Evolutionary conservation across 1,140 invertebrate species (phyloP), one percentile per base, ranked within the genome.

Genomic region (Macrobrachium nipponense): DNA sequence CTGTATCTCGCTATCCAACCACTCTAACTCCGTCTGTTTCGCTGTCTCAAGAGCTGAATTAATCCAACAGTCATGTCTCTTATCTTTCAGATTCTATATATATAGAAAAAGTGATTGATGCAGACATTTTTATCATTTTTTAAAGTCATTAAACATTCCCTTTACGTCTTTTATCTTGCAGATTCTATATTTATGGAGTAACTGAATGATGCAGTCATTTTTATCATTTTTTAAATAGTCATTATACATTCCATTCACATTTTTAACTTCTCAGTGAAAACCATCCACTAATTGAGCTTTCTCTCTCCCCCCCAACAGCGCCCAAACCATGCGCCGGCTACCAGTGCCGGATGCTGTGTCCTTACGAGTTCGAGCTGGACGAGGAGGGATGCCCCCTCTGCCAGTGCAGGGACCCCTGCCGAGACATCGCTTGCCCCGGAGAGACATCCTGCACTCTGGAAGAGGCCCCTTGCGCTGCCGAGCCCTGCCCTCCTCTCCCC

Each of bases 331-430:
- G 96, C 89, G 94, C 95, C 2, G 95, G 95, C 0, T 95, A 95
- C 87, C 95, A 94, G 0, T 97, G 96, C 89, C 93, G 96, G n/a
- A 97, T 97, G 96, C 93, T 96, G 78, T 97, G 96, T 90, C 95
- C 96, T 0, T 93, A 96, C 87, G 96, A 95, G 70, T 97, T 97
- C 90, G 93, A 95, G 89, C 92, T 96, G 89, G 93, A 93, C 85
- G 89, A 91, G 0, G 93, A 94, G 78, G 96, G 96, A 8, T 97
- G 96, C 90, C 94, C 94, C 0, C 91, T 95, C 20, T 97, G 96
- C 91, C 93, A 95, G 87, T 97, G 96, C 88, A 92, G 94, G 5
- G 95, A 97, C 90, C 95, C 95, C 0, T 97, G 96, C 89, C 92
- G 93, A 14, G 93, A 93, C 0, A 91, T 97, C 44, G 93, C 93